phyloP scores from a whole-genome alignment of 2,888 invertebrate species.

The Rhamphomyia laevipes region DNA sequence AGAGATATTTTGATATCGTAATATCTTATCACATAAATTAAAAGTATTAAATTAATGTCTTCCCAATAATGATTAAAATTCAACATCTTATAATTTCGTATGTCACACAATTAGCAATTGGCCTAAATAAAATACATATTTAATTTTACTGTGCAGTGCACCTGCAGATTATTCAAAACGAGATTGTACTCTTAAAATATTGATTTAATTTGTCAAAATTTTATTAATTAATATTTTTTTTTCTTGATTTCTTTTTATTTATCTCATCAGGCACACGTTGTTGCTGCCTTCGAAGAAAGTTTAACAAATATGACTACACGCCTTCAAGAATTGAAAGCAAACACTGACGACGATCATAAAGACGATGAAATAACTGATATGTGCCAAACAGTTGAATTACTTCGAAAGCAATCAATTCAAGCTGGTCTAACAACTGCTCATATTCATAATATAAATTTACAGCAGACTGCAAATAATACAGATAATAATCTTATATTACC shows the following conservation, averaged over 20 bases:
- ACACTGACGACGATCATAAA: slow-evolving; percentile 85
- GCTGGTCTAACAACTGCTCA: slow-evolving; percentile 67
- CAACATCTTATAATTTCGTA: too few species aligned
- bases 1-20: too few species aligned
- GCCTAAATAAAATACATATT: too few species aligned
- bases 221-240: too few species aligned
- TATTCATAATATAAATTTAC: slow-evolving; percentile 53
- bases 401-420: slow-evolving; percentile 83
- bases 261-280: slow-evolving; percentile 81
- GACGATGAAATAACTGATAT: slow-evolving; percentile 88
- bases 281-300: slow-evolving; percentile 95
- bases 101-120: too few species aligned
- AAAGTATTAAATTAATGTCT: too few species aligned
- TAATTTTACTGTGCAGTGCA: too few species aligned
- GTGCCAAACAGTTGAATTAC: slow-evolving; percentile 81
- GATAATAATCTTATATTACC: slow-evolving; percentile 11
- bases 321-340: slow-evolving; percentile 85
- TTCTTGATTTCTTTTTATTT: background rate
- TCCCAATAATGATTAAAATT: too few species aligned
- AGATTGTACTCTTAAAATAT: too few species aligned
- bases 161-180: too few species aligned
- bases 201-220: too few species aligned
- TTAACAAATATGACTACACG: slow-evolving; percentile 93
- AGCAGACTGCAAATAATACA: slow-evolving; percentile 11
- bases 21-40: too few species aligned